Conservation (phyloP, 2,113 vertebrate genomes). For the Ginglymostoma cirratum region DNA sequence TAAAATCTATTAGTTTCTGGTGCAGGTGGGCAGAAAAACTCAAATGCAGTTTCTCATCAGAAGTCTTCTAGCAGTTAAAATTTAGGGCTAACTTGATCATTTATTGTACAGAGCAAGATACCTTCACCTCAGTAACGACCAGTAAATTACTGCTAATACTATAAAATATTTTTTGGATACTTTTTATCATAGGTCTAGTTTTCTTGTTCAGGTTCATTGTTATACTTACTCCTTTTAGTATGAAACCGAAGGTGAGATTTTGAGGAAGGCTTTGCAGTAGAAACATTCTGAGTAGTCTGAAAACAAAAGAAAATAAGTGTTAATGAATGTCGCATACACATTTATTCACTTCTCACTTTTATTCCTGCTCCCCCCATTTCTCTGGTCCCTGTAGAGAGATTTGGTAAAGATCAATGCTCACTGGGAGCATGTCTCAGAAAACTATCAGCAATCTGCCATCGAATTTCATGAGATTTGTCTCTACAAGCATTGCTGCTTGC, state of each 20-base stretch:
- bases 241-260: not conserved
- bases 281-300: not conserved
- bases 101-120: not conserved
- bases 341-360: not conserved
- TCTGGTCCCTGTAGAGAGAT: not conserved
- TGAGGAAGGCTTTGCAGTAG: not conserved
- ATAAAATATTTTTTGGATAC: not conserved
- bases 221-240: not conserved
- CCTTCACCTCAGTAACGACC: not conserved
- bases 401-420: not conserved
- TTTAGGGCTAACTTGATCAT: not conserved
- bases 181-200: not conserved
- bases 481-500: no score
- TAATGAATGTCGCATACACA: not conserved
- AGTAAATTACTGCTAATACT: not conserved
- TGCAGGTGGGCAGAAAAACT: not conserved
- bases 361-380: not conserved
- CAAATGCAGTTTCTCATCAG: not conserved
- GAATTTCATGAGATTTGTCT: no score
- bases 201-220: not conserved
- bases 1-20: not conserved
- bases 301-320: not conserved
- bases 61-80: not conserved
- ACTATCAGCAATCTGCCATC: not conserved
- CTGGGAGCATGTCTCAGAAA: not conserved